phyloP scores from a whole-genome alignment of 2,113 vertebrate species.

The Scophthalmus maximus region DNA sequence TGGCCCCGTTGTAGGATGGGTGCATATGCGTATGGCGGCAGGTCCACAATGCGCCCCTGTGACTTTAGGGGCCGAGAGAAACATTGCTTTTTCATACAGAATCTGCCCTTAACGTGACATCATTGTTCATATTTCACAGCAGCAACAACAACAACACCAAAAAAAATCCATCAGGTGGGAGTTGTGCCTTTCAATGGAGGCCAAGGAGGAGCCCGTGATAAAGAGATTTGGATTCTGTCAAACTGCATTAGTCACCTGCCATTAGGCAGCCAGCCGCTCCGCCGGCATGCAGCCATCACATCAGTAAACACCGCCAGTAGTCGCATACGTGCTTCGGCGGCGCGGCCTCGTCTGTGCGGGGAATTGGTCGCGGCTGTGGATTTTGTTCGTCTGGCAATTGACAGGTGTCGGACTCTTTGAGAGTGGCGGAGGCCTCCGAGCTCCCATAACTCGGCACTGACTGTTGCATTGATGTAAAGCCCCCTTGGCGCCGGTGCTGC shows the following conservation, averaged over 20 bases:
- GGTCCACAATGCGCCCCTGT: conserved; percentile 1
- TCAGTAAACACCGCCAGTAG: conserved; percentile 55
- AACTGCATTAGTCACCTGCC: conserved; percentile 79
- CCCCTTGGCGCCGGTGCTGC: conserved; percentile 27
- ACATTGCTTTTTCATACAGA: conserved; percentile 18
- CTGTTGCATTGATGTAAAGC: conserved; percentile 38
- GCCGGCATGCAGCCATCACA: conserved; percentile 21
- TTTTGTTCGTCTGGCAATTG: conserved; percentile 44
- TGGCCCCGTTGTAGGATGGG: conserved; percentile 23
- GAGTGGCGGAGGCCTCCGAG: background rate
- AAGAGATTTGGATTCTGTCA: conserved; percentile 78
- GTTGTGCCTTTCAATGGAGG: conserved; percentile 37
- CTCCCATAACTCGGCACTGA: conserved; percentile 17
- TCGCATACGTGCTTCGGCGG: conserved; percentile 11
- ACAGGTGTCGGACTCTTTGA: conserved; percentile 7
- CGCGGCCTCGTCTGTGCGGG: conserved; percentile 22
- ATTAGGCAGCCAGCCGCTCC: conserved; percentile 68
- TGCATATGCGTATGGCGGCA: conserved; percentile 11
- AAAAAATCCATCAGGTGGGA: conserved; percentile 34
- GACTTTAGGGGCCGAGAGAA: background rate
- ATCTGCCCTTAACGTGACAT: conserved; percentile 32
- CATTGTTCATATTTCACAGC: conserved; percentile 31
- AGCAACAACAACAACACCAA: conserved; percentile 19
- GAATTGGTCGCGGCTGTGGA: conserved; percentile 41
- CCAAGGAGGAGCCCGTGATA: conserved; percentile 60